phyloP scores from a whole-genome alignment of 2,888 invertebrate genomes.

The Microdon myrmicae region DNA sequence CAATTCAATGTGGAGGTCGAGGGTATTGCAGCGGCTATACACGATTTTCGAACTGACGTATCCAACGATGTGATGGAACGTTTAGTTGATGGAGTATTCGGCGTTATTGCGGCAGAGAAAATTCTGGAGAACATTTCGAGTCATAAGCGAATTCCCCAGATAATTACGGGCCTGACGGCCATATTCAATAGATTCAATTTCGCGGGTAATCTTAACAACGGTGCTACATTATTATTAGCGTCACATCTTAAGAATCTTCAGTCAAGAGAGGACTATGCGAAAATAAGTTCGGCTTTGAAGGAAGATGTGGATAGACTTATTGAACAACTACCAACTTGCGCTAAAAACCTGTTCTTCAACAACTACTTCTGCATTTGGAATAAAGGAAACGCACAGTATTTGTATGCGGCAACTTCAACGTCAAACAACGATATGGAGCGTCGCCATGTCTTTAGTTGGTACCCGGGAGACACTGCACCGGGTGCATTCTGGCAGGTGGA shows the following conservation, averaged over 20 bases:
- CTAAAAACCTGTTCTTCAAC: constrained; percentile 17
- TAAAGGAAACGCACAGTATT: constrained; percentile 8
- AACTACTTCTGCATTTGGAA: constrained; percentile 21
- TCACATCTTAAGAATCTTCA: constrained; percentile 9
- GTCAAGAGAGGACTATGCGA: not conserved
- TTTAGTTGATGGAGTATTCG: constrained; percentile 16
- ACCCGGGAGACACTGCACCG: not conserved
- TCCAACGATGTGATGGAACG: constrained; percentile 23
- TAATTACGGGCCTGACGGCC: no score
- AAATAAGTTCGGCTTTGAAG: constrained; percentile 1
- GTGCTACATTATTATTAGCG: constrained; percentile 9
- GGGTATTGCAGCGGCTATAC: constrained; percentile 3
- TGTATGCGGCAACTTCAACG: constrained; percentile 16
- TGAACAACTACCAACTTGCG: constrained; percentile 18
- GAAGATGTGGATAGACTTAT: constrained; percentile 8
- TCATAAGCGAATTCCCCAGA: no score
- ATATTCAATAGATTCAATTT: no score
- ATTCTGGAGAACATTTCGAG: no score
- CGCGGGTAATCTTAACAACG: constrained; percentile 19
- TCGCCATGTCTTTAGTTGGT: constrained; percentile 8
- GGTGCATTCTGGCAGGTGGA: constrained; percentile 13
- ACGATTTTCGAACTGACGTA: constrained; percentile 12
- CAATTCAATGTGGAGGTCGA: constrained; percentile 14
- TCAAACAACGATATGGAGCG: constrained; percentile 10
- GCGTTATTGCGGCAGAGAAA: constrained; percentile 5